phyloP scores from a whole-genome alignment of 2,888 invertebrate species.

The Dicyrtomina minuta region DNA sequence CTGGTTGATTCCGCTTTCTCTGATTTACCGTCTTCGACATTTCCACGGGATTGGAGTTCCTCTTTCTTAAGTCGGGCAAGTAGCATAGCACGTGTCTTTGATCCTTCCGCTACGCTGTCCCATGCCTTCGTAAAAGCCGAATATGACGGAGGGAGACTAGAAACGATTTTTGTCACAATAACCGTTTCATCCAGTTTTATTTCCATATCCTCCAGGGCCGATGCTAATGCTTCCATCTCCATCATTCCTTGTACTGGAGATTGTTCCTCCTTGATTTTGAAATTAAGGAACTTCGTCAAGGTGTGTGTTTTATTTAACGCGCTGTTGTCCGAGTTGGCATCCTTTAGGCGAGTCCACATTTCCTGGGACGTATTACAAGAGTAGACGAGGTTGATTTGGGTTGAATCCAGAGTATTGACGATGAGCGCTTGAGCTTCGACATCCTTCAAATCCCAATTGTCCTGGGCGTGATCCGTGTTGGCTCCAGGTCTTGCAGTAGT shows the following conservation, averaged over 20 bases:
- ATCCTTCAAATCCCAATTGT: background rate
- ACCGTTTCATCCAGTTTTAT: background rate
- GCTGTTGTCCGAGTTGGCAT: too few species aligned
- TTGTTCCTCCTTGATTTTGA: too few species aligned
- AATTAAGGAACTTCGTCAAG: background rate
- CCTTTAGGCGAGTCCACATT: too few species aligned
- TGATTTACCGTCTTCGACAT: background rate
- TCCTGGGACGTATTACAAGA: too few species aligned
- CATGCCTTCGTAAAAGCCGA: conserved; percentile 30
- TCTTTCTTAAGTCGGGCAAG: conserved; percentile 22
- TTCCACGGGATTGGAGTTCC: conserved; percentile 6
- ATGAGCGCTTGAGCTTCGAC: background rate
- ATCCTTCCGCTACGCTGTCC: conserved; percentile 22
- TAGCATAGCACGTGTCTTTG: conserved; percentile 15
- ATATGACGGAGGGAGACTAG: conserved; percentile 18
- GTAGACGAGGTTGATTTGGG: background rate
- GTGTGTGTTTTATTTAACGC: background rate
- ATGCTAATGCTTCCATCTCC: conserved; percentile 24
- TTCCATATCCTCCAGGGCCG: conserved; percentile 23
- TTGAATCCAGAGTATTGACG: background rate
- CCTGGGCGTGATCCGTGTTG: background rate
- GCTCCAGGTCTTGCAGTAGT: background rate
- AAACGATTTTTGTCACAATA: conserved; percentile 28
- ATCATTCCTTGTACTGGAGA: conserved; percentile 5
- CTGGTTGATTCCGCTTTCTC: background rate